Conservation (phyloP, 1,140 invertebrate genomes). For the Dermatophagoides farinae region DNA sequence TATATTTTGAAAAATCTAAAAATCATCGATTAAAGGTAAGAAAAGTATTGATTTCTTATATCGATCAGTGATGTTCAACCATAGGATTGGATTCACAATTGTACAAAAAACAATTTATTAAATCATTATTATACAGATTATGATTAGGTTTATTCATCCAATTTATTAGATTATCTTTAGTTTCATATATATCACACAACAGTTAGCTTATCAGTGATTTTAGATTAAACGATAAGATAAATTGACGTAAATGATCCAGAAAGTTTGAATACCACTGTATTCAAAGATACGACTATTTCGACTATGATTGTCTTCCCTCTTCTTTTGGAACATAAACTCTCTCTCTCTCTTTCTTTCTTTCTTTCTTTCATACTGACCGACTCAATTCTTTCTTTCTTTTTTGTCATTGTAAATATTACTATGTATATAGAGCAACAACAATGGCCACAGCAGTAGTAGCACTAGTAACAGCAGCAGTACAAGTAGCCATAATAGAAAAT, state of each 20-base stretch:
- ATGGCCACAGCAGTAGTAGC: conserved; percentile 18
- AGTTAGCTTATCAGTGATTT: too few relatives aligned
- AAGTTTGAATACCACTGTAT: conserved; percentile 1
- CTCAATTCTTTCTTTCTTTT: too few relatives aligned
- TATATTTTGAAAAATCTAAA: conserved; percentile 65
- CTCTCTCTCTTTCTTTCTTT: too few relatives aligned
- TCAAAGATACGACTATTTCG: neutral
- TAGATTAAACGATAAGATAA: too few relatives aligned
- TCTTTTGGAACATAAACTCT: neutral
- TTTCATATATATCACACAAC: too few relatives aligned
- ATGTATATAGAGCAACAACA: conserved; percentile 21
- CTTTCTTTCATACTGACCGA: neutral
- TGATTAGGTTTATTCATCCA: too few relatives aligned
- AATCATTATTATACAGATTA: too few relatives aligned
- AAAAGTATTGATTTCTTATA: conserved; percentile 23
- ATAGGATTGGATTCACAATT: too few relatives aligned
- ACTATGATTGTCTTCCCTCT: neutral
- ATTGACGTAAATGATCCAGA: too few relatives aligned
- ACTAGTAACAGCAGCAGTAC: conserved; percentile 25
- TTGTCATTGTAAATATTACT: neutral
- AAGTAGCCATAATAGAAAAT: conserved; percentile 20
- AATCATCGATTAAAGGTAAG: conserved; percentile 53
- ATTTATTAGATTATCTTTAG: too few relatives aligned
- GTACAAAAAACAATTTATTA: too few relatives aligned
- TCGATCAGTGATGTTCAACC: too few relatives aligned